phyloP scores from a whole-genome alignment of 2,113 vertebrate genomes.

The Psilopsiagon aymara region DNA sequence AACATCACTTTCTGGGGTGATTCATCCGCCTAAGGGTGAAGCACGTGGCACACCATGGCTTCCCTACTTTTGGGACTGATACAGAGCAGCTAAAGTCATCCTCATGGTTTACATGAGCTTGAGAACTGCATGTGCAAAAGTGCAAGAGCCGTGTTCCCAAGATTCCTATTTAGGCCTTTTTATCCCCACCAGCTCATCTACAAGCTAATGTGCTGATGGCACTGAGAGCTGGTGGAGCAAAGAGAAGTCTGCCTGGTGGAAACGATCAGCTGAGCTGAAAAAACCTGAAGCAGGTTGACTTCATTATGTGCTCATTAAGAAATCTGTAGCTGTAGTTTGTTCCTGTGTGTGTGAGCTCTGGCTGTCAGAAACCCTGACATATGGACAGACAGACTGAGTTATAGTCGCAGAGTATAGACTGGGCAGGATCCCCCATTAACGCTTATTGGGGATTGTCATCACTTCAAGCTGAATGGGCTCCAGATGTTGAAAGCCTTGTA shows the following conservation, averaged over 20 bases:
- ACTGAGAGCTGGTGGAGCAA: neutral
- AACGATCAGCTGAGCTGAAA: slow-evolving; percentile 7
- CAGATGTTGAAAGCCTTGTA: slow-evolving; percentile 76
- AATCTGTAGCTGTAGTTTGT: slow-evolving; percentile 55
- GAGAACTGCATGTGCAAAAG: neutral
- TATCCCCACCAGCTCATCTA: neutral
- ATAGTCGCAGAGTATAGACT: slow-evolving; percentile 55
- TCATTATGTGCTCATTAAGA: slow-evolving; percentile 64
- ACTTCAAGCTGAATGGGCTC: slow-evolving; percentile 75
- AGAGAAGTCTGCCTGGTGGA: neutral
- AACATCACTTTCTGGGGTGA: neutral
- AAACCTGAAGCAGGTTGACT: slow-evolving; percentile 25
- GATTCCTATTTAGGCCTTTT: neutral
- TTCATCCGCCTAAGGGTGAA: neutral
- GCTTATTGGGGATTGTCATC: slow-evolving; percentile 82
- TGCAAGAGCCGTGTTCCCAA: neutral
- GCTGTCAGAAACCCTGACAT: slow-evolving; percentile 72
- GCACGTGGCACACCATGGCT: no score
- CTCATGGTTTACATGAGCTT: neutral
- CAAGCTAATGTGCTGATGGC: neutral
- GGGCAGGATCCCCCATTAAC: slow-evolving; percentile 75
- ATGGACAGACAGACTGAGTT: slow-evolving; percentile 76
- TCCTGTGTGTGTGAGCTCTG: slow-evolving; percentile 55
- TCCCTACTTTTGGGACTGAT: neutral
- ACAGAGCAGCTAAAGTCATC: neutral